Conservation (phyloP, 2,113 vertebrate species). For the Odontesthes bonariensis region DNA sequence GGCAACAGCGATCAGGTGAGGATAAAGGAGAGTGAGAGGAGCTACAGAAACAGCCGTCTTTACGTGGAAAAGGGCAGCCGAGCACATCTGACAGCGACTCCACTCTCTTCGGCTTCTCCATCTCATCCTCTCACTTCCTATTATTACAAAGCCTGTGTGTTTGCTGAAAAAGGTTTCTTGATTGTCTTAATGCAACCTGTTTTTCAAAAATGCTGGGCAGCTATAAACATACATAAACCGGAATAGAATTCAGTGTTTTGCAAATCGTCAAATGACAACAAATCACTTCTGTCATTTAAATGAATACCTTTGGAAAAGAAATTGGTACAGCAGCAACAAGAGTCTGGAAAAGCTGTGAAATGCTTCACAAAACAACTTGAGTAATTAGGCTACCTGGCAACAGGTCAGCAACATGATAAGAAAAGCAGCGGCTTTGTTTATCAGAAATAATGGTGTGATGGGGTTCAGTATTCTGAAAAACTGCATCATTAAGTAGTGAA, state of each 20-base stretch:
- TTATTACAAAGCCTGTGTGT: neutral
- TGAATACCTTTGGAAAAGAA: neutral
- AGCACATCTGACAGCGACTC: slow-evolving; percentile 74
- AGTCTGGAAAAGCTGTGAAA: too few species aligned
- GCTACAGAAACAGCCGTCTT: slow-evolving; percentile 70
- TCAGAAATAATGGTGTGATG: neutral
- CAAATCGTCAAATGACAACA: neutral
- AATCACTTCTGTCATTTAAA: neutral
- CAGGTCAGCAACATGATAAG: too few species aligned
- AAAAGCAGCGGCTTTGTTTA: neutral
- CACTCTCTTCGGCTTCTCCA: slow-evolving; percentile 31
- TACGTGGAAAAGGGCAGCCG: slow-evolving; percentile 68
- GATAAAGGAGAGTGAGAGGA: slow-evolving; percentile 68
- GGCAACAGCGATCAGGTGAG: slow-evolving; percentile 65
- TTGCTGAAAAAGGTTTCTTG: neutral
- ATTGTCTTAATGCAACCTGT: neutral
- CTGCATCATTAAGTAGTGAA: too few species aligned
- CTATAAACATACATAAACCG: neutral
- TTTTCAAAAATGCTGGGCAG: neutral
- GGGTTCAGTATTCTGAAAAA: too few species aligned
- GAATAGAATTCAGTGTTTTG: neutral
- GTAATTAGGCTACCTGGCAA: too few species aligned
- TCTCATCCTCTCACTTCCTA: slow-evolving; percentile 19
- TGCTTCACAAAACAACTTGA: too few species aligned
- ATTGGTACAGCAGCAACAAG: neutral